Percentiles rank a stretch among this genome's conserved stretches.
These are phyloP conservation scores for Cerastis rubricosa DNA, from an alignment of 2,888 invertebrate species.

Conservation along the genomic window DNA sequence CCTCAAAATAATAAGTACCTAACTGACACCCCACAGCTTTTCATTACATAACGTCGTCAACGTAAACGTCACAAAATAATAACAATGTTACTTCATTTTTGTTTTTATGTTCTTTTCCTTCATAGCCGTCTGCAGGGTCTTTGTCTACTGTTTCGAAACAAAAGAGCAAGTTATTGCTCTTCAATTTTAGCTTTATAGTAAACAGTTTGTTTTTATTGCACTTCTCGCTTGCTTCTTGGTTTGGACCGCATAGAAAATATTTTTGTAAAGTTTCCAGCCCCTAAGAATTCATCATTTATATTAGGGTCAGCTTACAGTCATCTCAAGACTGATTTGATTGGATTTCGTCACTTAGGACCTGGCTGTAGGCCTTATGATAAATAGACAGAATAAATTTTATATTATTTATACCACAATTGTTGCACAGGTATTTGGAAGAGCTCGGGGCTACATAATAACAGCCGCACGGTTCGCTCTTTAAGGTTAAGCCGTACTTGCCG, in stretches of 20 bases:
- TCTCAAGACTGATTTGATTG: too few relatives aligned
- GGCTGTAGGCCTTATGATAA: too few relatives aligned
- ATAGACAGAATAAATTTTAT: too few relatives aligned
- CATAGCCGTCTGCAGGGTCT: slow-evolving; percentile 3
- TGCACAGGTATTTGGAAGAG: too few relatives aligned
- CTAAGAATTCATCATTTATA: too few relatives aligned
- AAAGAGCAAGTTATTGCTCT: slow-evolving; percentile 4
- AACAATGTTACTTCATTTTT: slow-evolving; percentile 11
- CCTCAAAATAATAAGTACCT: not conserved
- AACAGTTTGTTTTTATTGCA: slow-evolving; percentile 5
- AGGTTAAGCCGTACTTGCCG: too few relatives aligned
- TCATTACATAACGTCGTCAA: slow-evolving; percentile 11
- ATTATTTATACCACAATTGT: too few relatives aligned
- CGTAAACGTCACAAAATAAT: slow-evolving; percentile 16
- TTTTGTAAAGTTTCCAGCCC: too few relatives aligned
- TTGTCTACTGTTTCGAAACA: slow-evolving; percentile 1
- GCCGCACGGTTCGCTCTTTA: too few relatives aligned
- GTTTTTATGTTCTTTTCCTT: slow-evolving; percentile 17
- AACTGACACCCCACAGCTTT: slow-evolving; percentile 14
- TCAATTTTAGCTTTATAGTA: not conserved
- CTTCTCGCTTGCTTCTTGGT: not conserved
- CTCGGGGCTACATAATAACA: too few relatives aligned
- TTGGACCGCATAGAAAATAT: too few relatives aligned
- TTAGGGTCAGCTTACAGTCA: not conserved
- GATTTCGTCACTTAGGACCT: too few relatives aligned